A percentile compares a stretch with the other conserved stretches of the same genome.
These are phyloP conservation scores for Dryobotodes eremita DNA, from an alignment of 2,888 invertebrate species.

Conservation along the genomic window DNA sequence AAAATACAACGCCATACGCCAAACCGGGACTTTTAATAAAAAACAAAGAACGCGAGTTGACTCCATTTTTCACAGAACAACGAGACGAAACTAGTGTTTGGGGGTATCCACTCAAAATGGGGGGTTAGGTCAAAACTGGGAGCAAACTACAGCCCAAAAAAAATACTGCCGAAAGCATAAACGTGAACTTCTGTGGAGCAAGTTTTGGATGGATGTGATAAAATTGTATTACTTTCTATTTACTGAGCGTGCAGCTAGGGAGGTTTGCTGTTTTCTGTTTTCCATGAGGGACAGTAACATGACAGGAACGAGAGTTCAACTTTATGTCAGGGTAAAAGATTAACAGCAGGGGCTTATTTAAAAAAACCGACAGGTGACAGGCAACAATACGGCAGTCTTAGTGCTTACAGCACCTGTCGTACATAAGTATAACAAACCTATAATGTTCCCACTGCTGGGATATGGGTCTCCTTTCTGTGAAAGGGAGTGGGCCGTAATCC, in stretches of 20 bases:
- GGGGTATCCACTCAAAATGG: conserved; percentile 59
- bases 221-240: conserved; percentile 4
- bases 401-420: background rate
- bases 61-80: conserved; percentile 45
- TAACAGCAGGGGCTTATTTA: background rate
- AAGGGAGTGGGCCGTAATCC: no score
- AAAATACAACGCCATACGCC: background rate
- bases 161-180: conserved; percentile 29
- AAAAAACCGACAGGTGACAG: background rate
- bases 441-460: no score
- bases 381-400: no score
- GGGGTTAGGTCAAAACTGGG: conserved; percentile 42
- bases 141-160: conserved; percentile 41
- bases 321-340: background rate
- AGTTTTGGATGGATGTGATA: conserved; percentile 23
- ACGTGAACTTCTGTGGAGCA: conserved; percentile 9
- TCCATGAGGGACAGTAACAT: no score
- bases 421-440: no score
- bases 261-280: background rate
- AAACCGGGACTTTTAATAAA: conserved; percentile 27
- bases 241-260: background rate
- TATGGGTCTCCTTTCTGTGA: no score
- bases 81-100: conserved; percentile 42
- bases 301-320: background rate
- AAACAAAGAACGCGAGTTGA: conserved; percentile 11